Evolutionary conservation across 1,140 invertebrate genomes (phyloP), one percentile per base, ranked within the genome.

Genomic region (Aphis gossypii): DNA sequence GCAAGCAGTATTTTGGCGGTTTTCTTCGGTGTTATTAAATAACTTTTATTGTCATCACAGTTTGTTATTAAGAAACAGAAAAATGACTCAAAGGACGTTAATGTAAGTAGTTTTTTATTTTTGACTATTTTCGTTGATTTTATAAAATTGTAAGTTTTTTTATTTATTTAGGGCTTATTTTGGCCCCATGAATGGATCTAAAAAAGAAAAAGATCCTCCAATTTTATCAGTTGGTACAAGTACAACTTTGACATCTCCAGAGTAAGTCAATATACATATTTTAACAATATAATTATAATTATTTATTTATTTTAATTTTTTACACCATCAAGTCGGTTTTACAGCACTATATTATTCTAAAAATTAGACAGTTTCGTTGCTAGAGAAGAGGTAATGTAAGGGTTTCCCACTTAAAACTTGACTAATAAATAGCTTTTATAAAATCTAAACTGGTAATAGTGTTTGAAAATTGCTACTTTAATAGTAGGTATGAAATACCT

Each of bases 61-160:
- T 60, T 44, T 41, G 18, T 93, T 44, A 41, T 23, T 48, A 4
- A 92, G 9, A 51, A 93, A 93, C 9, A 54, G 25, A 7, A 92
- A 82, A 92, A 93, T 93, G 92, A 84, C 92, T 3, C 92, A 93
- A 93, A 93, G 92, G 41, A 86, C 92, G 0, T 93, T 93, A 86
- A 83, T 93, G 92, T 93, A 56, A 92, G 90, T 92, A 11, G 9
- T 14, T 86, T 38, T 84, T 20, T 20, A 35, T 68, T 30, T 68
- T 3, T 23, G 0, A 0, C 21, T n/a, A 44, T 44, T 60, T 60
- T 51, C 18, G 7, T 30, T 44, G 68, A 11, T 25, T 35, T 8
- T 44, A 2, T 35, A 20, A 41, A 68, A 68, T 44, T 68, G 20
- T 0, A 14, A 89, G 20, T 89, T 38, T 38, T 38, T 41, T 11